phyloP scores from a whole-genome alignment of 2,113 vertebrate genomes.

The Pelecanoides urinatrix region DNA sequence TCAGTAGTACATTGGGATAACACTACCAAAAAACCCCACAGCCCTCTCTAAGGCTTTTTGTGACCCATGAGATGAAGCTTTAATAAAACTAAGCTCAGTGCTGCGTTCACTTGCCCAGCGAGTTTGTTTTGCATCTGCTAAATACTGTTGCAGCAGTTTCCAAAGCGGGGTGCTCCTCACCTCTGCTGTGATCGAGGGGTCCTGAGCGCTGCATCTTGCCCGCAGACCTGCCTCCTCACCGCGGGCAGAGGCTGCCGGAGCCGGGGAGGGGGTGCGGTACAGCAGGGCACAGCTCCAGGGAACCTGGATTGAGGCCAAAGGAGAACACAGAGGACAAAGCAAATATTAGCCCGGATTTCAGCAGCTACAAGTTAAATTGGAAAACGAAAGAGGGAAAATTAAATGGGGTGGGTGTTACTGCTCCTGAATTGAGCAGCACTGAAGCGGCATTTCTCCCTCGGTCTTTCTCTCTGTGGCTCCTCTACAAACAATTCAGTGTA shows the following conservation, averaged over 20 bases:
- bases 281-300: neutral
- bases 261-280: neutral
- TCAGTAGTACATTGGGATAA: neutral
- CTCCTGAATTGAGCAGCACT: slow-evolving; percentile 5
- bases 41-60: neutral
- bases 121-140: neutral
- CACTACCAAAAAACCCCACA: neutral
- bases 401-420: neutral
- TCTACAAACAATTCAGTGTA: slow-evolving; percentile 42
- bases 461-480: neutral
- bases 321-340: neutral
- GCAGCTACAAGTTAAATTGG: neutral
- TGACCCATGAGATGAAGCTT: neutral
- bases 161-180: neutral
- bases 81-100: neutral
- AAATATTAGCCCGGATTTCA: neutral
- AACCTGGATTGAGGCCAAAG: neutral
- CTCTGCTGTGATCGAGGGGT: rapidly evolving
- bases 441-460: neutral
- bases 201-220: neutral
- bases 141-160: neutral
- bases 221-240: neutral
- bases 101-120: rapidly evolving
- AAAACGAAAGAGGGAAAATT: slow-evolving; percentile 22
- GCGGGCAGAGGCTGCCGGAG: neutral